phyloP scores from a whole-genome alignment of 2,113 vertebrate genomes.

The Lonchura striata region DNA sequence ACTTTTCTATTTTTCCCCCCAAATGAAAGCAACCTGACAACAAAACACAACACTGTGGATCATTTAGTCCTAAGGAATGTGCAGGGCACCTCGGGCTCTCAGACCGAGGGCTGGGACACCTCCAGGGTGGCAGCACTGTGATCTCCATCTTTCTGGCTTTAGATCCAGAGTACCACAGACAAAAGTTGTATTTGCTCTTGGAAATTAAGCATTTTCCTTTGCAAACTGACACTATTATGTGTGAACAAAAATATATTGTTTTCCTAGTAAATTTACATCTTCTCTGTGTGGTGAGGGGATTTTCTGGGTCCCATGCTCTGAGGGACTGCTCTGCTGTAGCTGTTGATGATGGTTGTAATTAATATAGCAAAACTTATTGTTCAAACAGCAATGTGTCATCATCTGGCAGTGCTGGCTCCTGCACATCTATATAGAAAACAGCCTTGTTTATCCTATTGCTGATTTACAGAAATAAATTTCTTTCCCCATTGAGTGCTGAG shows the following conservation, averaged over 20 bases:
- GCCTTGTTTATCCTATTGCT: conserved; percentile 1
- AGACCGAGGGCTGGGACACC: too few relatives aligned
- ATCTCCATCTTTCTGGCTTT: rapidly evolving
- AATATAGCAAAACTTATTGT: not conserved
- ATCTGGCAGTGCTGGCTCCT: not conserved
- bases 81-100: too few relatives aligned
- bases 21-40: not conserved
- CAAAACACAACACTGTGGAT: rapidly evolving
- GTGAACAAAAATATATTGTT: not conserved
- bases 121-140: not conserved
- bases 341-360: not conserved
- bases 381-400: not conserved
- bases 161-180: rapidly evolving
- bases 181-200: not conserved
- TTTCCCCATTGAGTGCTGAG: not conserved
- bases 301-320: not conserved
- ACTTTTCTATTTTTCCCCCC: rapidly evolving
- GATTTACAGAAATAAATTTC: conserved; percentile 64
- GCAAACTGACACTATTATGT: not conserved
- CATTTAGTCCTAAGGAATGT: rapidly evolving
- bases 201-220: not conserved
- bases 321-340: not conserved
- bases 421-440: not conserved
- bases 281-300: rapidly evolving
- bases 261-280: not conserved